Evolutionary conservation across 2,797 vertebrate species (phyloP).

Genomic region (Emys orbicularis): DNA sequence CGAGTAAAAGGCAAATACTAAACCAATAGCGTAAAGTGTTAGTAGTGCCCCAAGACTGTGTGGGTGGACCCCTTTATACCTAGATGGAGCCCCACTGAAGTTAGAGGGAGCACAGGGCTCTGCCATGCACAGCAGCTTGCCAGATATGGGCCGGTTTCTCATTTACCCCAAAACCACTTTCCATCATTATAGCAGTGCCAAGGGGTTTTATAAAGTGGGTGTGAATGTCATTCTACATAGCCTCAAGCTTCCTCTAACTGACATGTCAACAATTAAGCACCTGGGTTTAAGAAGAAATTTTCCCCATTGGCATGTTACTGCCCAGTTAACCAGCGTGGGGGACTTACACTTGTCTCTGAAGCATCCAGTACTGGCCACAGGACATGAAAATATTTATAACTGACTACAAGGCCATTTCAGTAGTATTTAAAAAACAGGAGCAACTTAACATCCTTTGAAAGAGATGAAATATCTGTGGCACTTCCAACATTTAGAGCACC

Average conservation of each 20-base stretch:
- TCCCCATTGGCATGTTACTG: not conserved
- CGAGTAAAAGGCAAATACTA: not conserved
- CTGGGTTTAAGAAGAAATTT: not conserved
- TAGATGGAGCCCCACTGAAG: not conserved
- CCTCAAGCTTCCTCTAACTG: not conserved
- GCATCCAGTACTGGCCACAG: not conserved
- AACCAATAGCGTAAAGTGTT: not conserved
- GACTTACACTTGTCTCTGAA: not conserved
- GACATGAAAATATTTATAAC: constrained; percentile 30
- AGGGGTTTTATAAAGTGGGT: not conserved
- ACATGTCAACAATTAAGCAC: not conserved
- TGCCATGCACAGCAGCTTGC: not conserved
- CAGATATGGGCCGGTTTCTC: not conserved
- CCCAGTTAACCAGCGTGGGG: not conserved
- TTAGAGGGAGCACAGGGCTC: not conserved
- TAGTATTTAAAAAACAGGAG: constrained; percentile 46
- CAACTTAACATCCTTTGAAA: constrained; percentile 47
- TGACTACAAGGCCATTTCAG: constrained; percentile 27
- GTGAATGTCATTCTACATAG: not conserved
- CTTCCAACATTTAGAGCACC: not conserved
- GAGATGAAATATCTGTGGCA: not conserved
- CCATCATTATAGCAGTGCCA: not conserved
- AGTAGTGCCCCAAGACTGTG: not conserved
- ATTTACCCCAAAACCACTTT: not conserved
- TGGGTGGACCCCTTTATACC: not conserved